phyloP scores from a whole-genome alignment of 2,888 invertebrate genomes.

The Mimas tiliae region DNA sequence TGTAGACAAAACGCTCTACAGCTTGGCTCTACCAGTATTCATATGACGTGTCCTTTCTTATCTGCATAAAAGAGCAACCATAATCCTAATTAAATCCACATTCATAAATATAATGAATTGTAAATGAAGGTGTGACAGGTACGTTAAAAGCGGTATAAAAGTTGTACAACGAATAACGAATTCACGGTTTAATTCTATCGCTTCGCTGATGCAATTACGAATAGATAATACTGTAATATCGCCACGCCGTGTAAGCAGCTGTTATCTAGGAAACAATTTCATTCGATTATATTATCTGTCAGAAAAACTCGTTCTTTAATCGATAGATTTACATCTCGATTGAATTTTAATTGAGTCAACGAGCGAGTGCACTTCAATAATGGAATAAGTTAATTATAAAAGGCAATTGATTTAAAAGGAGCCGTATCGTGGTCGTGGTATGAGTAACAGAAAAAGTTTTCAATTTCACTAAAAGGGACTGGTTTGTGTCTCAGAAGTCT shows the following conservation, averaged over 20 bases:
- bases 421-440: constrained; percentile 78
- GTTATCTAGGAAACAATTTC: constrained; percentile 62
- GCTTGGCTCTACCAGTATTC: too few species aligned
- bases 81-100: constrained; percentile 18
- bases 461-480: constrained; percentile 86
- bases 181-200: constrained; percentile 39
- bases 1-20: too few species aligned
- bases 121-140: constrained; percentile 27
- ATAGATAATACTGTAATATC: constrained; percentile 45
- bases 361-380: constrained; percentile 79
- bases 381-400: constrained; percentile 82
- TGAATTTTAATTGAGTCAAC: constrained; percentile 79
- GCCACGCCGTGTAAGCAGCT: constrained; percentile 39
- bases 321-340: constrained; percentile 77
- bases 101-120: constrained; percentile 16
- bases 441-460: constrained; percentile 85
- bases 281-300: constrained; percentile 63
- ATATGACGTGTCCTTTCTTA: not conserved
- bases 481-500: constrained; percentile 85
- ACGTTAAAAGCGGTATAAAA: constrained; percentile 14
- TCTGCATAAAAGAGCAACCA: not conserved
- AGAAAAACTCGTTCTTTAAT: constrained; percentile 71
- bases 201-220: constrained; percentile 41
- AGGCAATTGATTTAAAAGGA: constrained; percentile 84
- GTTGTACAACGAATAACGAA: constrained; percentile 37